These are phyloP conservation scores for Megaceryle torquata DNA, from an alignment of 2,113 vertebrate genomes.

Conservation along the genomic window DNA sequence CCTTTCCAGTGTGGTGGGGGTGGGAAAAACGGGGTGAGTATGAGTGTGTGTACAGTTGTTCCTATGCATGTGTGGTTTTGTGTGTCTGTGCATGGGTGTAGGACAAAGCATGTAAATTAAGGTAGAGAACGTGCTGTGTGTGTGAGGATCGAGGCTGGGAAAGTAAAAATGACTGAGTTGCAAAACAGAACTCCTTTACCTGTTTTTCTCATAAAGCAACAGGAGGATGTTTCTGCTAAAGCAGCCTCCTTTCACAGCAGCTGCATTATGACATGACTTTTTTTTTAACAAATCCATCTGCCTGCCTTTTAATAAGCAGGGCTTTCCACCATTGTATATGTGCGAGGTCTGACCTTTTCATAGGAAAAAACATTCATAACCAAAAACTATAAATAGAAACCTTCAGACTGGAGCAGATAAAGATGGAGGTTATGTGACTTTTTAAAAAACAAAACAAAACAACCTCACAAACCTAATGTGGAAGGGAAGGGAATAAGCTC, in stretches of 20 bases:
- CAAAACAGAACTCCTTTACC: conserved; percentile 28
- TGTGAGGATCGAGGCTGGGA: background rate
- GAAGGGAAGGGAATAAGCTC: conserved; percentile 30
- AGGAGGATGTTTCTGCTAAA: conserved; percentile 59
- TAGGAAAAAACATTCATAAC: conserved; percentile 82
- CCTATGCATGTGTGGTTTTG: background rate
- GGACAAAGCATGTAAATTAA: background rate
- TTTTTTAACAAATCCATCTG: conserved; percentile 66
- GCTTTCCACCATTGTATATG: conserved; percentile 68
- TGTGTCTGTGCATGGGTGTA: background rate
- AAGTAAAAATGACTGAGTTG: conserved; percentile 32
- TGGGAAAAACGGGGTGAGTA: background rate
- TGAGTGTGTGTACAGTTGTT: background rate
- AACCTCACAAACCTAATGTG: background rate
- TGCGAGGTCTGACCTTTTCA: conserved; percentile 76
- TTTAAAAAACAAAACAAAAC: background rate
- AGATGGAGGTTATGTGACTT: conserved; percentile 75
- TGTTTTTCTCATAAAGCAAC: conserved; percentile 54
- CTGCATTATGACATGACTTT: conserved; percentile 58
- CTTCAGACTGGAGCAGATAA: conserved; percentile 73
- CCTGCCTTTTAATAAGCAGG: conserved; percentile 68
- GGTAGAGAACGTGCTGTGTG: background rate
- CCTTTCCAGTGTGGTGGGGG: conserved; percentile 37
- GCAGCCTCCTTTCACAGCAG: conserved; percentile 13
- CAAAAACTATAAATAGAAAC: conserved; percentile 76